Percentiles rank a stretch among this genome's conserved stretches.
Evolutionary conservation across 2,113 vertebrate species (phyloP).

Genomic region (Tupaia chinensis): DNA sequence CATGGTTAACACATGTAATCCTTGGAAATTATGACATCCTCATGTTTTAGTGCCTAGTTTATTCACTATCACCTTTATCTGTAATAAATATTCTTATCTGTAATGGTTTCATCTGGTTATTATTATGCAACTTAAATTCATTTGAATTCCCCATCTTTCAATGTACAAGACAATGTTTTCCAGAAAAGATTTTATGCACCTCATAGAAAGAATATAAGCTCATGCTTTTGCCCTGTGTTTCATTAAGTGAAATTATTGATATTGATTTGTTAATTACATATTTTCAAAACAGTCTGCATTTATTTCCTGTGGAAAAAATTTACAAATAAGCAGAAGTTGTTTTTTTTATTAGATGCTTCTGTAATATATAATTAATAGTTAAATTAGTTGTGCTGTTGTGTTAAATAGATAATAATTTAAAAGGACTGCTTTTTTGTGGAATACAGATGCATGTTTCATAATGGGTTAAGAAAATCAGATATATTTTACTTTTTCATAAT

Average conservation of each 20-base stretch:
- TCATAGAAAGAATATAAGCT: conserved; percentile 42
- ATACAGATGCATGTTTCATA: conserved; percentile 9
- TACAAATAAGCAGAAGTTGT: conserved; percentile 42
- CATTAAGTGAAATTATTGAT: conserved; percentile 65
- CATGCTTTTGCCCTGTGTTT: conserved; percentile 4
- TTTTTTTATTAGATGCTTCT: conserved; percentile 26
- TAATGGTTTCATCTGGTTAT: conserved; percentile 1
- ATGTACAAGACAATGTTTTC: conserved; percentile 22
- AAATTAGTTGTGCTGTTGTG: conserved; percentile 50
- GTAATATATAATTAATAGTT: conserved; percentile 64
- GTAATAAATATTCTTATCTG: not conserved
- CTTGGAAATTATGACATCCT: not conserved
- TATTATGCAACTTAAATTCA: conserved; percentile 28
- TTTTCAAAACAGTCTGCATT: conserved; percentile 48
- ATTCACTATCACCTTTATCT: not conserved
- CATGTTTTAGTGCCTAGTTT: not conserved
- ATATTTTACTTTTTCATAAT: not conserved
- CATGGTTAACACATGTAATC: not conserved
- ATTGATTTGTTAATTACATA: conserved; percentile 71
- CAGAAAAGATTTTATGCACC: conserved; percentile 17
- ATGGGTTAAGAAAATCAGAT: not conserved
- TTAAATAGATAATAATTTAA: conserved; percentile 57
- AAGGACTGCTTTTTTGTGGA: not conserved
- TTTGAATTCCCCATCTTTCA: not conserved
- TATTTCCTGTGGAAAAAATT: conserved; percentile 37